Evolutionary conservation across 2,888 invertebrate genomes (phyloP), one percentile per base, ranked within the genome.

Genomic region (Brenthis daphne): DNA sequence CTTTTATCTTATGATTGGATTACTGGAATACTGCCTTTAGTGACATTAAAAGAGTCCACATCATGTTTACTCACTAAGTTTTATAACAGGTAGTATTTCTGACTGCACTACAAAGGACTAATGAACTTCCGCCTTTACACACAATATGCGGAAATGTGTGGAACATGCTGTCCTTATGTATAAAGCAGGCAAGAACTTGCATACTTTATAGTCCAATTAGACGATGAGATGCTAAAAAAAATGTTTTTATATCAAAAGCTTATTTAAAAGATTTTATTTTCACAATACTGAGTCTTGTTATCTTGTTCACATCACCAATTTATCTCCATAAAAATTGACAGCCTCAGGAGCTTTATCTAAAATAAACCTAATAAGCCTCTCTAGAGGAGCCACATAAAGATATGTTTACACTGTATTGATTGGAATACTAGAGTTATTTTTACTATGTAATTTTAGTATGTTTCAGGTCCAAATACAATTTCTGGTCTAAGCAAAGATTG

Each of bases 241-340:
- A 6, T 5, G 13, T 16, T 51, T 33, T 11, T 50, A 24, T 61
- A 12, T 29, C 29, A 37, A 51, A 51, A 61, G 3, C 0, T 43
- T 61, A 20, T 56, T 4, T 29, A 29, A 3, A 33, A 37, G 16
- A 33, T 53, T 48, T 67, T 67, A 67, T 56, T 61, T 53, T 51
- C n/a, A 61, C 51, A 53, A 63, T 53, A 53, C 37, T 55, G 14
- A 20, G 47, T 24, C 61, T 67, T 61, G 67, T 67, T 67, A 67
- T 55, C 60, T 55, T 53, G 61, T 60, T 11, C 60, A 55, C 55
- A 67, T 67, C 48, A 48, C 60, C 60, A 61, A 67, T 67, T 61
- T 61, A 67, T 61, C 61, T 37, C 56, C 24, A 56, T 61, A 67
- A 55, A 58, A 55, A 67, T 55, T 48, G 43, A 66, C 66, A 51